Base-by-base conservation (phyloP, 2,113 vertebrate species). In the Haplotaxodon microlepis region DNA sequence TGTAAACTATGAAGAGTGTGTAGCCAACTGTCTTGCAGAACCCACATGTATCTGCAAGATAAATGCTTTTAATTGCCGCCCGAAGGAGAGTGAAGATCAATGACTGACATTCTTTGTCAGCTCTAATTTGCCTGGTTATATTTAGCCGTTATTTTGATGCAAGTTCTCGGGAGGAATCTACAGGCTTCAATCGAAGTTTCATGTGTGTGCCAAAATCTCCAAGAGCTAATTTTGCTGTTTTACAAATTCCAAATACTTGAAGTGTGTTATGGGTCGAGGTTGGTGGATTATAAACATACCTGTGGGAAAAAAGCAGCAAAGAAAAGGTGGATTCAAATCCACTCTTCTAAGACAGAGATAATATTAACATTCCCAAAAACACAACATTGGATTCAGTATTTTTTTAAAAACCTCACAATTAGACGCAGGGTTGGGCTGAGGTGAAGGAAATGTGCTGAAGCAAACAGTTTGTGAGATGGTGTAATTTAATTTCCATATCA, bases 401-500 rank as follows among this genome's bases (percentile, higher is more conserved):
- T 36, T 38, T 83, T n/a, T 3, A 51, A 81, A 88, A 76, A 19
- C 29, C n/a, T 53, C 59, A 84, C 50, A 89, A 69, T 89, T 81
- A 89, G 54, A 66, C 21, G 21, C 7, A 40, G n/a, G 81, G 88
- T 90, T 71, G 78, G 4, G n/a, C n/a, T 4, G 89, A 79, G 81
- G 54, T 85, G 81, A 57, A 50, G n/a, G 21, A 57, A 89, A 88
- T 38, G 8, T 84, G 88, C 86, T 85, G 61, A 89, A 89, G 84
- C 79, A 82, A 90, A 91, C 84, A 81, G 5, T 83, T 88, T 86
- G 31, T 7, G 50, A 29, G 34, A 90, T 81, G 42, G 21, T 53
- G 42, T 78, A 19, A 82, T 86, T 84, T 21, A 5, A 90, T 93
- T 93, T 93, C 83, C 88, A 93, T 88, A 89, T 93, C 90, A 91